Evolutionary conservation across 2,113 vertebrate species (phyloP), one percentile per base, ranked within the genome.

Genomic region (Podiceps cristatus): DNA sequence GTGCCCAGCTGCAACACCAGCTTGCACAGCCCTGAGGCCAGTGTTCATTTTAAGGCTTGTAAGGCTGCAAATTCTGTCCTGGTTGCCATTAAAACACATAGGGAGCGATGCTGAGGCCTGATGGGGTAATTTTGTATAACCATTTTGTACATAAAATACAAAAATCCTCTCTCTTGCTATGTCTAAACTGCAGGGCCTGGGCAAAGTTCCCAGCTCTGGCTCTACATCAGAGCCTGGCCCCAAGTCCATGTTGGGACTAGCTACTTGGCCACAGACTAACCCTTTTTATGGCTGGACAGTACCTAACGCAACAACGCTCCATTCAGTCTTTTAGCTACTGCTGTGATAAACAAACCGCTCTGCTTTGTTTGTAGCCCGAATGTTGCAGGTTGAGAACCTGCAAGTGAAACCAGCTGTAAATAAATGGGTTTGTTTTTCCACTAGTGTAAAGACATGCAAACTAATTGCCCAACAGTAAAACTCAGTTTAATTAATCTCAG

Each of bases 171-270:
- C 56, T 82, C 44, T 91, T 22, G 68, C 86, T 91, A 27, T 18
- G 44, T 87, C 96, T 93, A 67, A 86, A 85, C 76, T 93, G 58
- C 86, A 53, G n/a, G 27, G 78, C 58, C 71, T 74, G 91, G 95
- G 96, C 96, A 94, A 53, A 74, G 31, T 77, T 97, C 86, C 93
- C 94, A 95, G 95, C 86, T 71, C 88, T 92, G 88, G 94, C 91
- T 95, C 72, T 27, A 86, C 89, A 96, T 91, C 88, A 90, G 68
- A 97, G 96, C 83, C 91, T 91, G 95, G 96, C 93, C 93, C 67
- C 76, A 86, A 42, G 76, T 94, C 95, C 72, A 2, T 31, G 59
- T 2, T 63, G 83, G 94, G 95, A 93, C 96, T 37, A n/a, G 82
- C 74, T 95, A 14, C 63, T 84, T 92, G 52, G 79, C 82, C 92